Conservation (phyloP, 37 sponge, comb jelly and placozoan genomes). For the Crambe crambe region DNA sequence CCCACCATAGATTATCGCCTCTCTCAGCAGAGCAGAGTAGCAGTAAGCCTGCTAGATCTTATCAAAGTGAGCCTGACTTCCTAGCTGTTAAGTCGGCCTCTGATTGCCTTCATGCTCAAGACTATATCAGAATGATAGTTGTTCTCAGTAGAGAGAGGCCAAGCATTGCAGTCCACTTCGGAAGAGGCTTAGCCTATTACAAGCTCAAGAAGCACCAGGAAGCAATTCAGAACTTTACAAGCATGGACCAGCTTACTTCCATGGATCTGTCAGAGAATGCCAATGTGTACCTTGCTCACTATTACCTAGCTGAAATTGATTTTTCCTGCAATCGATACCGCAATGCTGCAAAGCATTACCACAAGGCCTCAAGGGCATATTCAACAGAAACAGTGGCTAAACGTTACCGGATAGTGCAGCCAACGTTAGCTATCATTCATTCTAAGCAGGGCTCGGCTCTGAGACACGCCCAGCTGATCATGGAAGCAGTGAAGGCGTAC, state of each 20-base stretch:
- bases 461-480: conserved; percentile 37
- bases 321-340: background rate
- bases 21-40: too few relatives aligned
- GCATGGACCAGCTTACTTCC: background rate
- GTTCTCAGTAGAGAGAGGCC: background rate
- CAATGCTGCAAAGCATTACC: conserved; percentile 31
- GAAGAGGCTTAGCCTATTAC: conserved; percentile 51
- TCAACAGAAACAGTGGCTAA: conserved; percentile 5
- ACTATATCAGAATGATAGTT: conserved; percentile 34
- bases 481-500: conserved; percentile 56
- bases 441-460: conserved; percentile 39
- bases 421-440: conserved; percentile 30
- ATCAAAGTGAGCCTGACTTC: background rate
- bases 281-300: conserved; percentile 23
- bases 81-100: conserved; percentile 12
- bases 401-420: conserved; percentile 15
- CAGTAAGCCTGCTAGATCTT: background rate
- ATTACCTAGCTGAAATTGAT: conserved; percentile 58
- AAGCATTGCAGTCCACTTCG: conserved; percentile 24
- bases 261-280: background rate
- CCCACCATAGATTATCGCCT: too few relatives aligned
- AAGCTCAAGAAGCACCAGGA: conserved; percentile 25
- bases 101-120: conserved; percentile 53
- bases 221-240: conserved; percentile 13
- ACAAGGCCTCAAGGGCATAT: conserved; percentile 7